Evolutionary conservation across 64 coral and sea anemone species (phyloP), one percentile per base, ranked within the genome.

Genomic region (Pocillopora verrucosa): DNA sequence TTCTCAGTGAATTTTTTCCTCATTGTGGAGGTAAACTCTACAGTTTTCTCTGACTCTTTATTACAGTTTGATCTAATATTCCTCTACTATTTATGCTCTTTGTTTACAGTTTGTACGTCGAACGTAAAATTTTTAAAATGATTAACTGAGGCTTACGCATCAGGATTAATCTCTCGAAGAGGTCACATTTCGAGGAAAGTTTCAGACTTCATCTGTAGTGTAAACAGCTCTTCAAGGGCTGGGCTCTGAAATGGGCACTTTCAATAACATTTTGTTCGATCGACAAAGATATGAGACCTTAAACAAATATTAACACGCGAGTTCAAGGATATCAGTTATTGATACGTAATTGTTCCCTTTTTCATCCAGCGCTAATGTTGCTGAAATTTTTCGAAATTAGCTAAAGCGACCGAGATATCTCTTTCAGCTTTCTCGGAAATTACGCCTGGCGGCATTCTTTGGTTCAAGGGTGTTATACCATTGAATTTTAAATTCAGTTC

Each of bases 401-500:
- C 19, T 26, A 59, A 60, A 79, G 41, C 14, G 77, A 59, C 30
- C 9, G 26, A 63, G n/a, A 84, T 69, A 41, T 67, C 25, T 63
- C 65, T 84, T 84, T 10, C 24, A 22, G 13, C 37, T 26, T 67
- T 41, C 0, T 37, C 4, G 35, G 51, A 56, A 72, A 72, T 38
- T 85, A 68, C n/a, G n/a, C 62, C 19, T 85, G 63, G 19, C 82
- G 82, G 37, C 30, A 38, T 36, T 65, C 64, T 19, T 22, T 59
- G 82, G 10, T 72, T 65, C 72, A 63, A 85, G 56, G 82, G 82
- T 72, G 82, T 85, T 85, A 85, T 72, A 24, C 64, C 65, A 85
- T 85, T 72, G 26, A 81, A 81, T 81, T 81, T 81, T 22, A 70
- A 65, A 19, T 56, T 13, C 37, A 70, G 69, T 57, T 85, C 65